phyloP scores from a whole-genome alignment of 2,113 vertebrate species.

The Esox niger region DNA sequence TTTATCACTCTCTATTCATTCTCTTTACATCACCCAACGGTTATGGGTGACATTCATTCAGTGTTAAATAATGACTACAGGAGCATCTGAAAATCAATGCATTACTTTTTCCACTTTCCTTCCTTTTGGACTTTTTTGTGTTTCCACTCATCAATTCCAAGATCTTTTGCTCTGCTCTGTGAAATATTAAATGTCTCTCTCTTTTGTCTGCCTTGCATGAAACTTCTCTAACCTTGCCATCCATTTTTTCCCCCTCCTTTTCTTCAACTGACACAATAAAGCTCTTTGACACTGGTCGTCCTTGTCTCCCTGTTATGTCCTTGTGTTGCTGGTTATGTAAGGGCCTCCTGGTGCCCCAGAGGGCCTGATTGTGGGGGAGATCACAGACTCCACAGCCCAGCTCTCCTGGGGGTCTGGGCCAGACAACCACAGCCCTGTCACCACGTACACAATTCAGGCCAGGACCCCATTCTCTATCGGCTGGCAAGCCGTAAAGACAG shows the following conservation, averaged over 20 bases:
- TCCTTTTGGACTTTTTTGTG: conserved; percentile 18
- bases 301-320: conserved; percentile 27
- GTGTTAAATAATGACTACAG: conserved; percentile 31
- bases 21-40: background rate
- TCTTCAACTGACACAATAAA: conserved; percentile 8
- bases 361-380: conserved; percentile 59
- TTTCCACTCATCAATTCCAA: conserved; percentile 23
- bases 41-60: background rate
- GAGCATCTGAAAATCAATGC: conserved; percentile 43
- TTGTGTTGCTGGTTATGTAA: too few species aligned
- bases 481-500: conserved; percentile 74
- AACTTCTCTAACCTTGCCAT: conserved; percentile 15
- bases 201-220: conserved; percentile 19
- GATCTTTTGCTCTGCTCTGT: conserved; percentile 37
- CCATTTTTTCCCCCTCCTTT: too few species aligned
- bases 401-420: conserved; percentile 69
- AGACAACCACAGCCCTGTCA: conserved; percentile 74
- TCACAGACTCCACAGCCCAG: conserved; percentile 68
- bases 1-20: background rate
- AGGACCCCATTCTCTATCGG: conserved; percentile 71
- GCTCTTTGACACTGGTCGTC: conserved; percentile 35
- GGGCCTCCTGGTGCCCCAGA: conserved; percentile 72
- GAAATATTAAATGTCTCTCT: conserved; percentile 41
- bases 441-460: conserved; percentile 67
- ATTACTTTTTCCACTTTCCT: conserved; percentile 35